Conservation (phyloP, 2,888 invertebrate species). For the Drosophila picticornis region DNA sequence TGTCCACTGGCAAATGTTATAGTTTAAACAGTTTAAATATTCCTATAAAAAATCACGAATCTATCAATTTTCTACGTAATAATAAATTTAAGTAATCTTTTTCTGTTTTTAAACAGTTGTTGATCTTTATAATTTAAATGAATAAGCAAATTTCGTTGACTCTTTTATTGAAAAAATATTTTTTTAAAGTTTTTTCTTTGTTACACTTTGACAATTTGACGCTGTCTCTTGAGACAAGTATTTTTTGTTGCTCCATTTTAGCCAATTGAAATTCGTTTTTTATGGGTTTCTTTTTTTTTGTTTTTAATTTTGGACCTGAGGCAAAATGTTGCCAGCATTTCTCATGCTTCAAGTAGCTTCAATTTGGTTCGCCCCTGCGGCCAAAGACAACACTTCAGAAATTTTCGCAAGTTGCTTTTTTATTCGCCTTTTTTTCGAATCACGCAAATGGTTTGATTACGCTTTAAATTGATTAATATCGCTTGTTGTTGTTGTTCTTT, state of each 20-base stretch:
- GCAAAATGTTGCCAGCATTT: conserved; percentile 48
- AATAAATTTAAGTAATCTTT: neutral
- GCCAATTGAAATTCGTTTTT: conserved; percentile 35
- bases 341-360: conserved; percentile 51
- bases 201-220: conserved; percentile 24
- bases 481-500: conserved; percentile 13
- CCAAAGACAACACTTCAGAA: conserved; percentile 61
- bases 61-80: neutral
- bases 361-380: conserved; percentile 45
- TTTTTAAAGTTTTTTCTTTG: neutral
- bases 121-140: conserved; percentile 10
- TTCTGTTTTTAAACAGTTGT: conserved; percentile 1
- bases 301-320: conserved; percentile 25
- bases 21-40: neutral
- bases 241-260: conserved; percentile 13
- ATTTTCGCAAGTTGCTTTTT: conserved; percentile 53
- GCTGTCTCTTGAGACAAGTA: neutral
- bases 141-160: conserved; percentile 8
- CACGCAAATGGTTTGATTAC: conserved; percentile 72
- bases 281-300: conserved; percentile 1
- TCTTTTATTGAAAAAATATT: conserved; percentile 2
- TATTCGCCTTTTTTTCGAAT: conserved; percentile 25
- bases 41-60: neutral
- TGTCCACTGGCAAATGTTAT: conserved; percentile 1
- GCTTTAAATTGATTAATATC: conserved; percentile 73